Conservation (phyloP, 2,888 invertebrate species). For the Dendrolimus houi region DNA sequence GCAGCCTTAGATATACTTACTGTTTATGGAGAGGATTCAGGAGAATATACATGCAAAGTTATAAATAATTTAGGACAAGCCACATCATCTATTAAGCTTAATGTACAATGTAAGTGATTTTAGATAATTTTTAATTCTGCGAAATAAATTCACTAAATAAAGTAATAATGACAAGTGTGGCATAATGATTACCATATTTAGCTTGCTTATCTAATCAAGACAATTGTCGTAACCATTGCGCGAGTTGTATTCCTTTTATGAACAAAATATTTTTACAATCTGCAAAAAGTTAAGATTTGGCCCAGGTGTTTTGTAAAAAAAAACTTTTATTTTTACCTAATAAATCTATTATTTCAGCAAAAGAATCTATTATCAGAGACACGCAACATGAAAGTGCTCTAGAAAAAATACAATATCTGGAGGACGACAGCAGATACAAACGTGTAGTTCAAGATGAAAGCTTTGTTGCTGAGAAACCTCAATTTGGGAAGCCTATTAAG, state of each 20-base stretch:
- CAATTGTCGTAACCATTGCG: too few species aligned
- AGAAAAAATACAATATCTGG: conserved; percentile 94
- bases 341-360: conserved; percentile 71
- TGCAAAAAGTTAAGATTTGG: too few species aligned
- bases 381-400: conserved; percentile 95
- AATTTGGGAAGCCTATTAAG: conserved; percentile 92
- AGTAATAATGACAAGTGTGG: too few species aligned
- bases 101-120: conserved; percentile 83
- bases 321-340: background rate
- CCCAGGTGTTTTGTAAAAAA: too few species aligned
- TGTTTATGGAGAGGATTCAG: conserved; percentile 95
- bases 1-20: conserved; percentile 96
- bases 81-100: conserved; percentile 85
- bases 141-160: too few species aligned
- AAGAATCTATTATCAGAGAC: conserved; percentile 89
- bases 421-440: conserved; percentile 87
- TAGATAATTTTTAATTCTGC: too few species aligned
- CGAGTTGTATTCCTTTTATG: too few species aligned
- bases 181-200: too few species aligned
- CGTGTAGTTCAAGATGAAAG: conserved; percentile 84
- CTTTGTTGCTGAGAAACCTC: conserved; percentile 88
- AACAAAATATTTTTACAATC: too few species aligned
- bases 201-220: too few species aligned
- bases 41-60: conserved; percentile 92
- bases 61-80: conserved; percentile 92